phyloP scores from a whole-genome alignment of 2,113 vertebrate genomes.

The Talpa occidentalis region DNA sequence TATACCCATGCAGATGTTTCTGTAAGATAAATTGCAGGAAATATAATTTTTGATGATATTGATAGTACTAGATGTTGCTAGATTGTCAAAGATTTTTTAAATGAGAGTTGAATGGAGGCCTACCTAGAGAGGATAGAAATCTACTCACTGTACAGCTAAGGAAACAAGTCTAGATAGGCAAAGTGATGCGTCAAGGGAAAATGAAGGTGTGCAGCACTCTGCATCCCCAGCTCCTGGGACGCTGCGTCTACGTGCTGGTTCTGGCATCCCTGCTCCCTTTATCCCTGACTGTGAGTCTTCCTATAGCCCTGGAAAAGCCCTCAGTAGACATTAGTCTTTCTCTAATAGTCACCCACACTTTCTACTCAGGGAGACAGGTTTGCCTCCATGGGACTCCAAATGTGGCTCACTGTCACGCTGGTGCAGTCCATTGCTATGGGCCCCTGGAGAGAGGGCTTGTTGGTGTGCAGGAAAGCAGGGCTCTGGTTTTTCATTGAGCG shows the following conservation, averaged over 20 bases:
- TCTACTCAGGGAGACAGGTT: not conserved
- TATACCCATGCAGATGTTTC: not conserved
- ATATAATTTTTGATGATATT: not conserved
- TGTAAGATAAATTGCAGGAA: conserved; percentile 30
- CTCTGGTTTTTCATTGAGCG: not conserved
- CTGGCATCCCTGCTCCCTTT: not conserved
- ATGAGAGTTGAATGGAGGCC: not conserved
- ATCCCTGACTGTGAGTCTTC: not conserved
- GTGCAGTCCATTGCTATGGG: not conserved
- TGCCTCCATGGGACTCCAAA: not conserved
- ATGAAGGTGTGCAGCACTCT: not conserved
- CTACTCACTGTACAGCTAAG: not conserved
- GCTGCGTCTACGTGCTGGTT: not conserved
- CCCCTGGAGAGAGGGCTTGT: not conserved
- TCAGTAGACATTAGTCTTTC: not conserved
- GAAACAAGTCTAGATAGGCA: not conserved
- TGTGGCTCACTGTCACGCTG: too few relatives aligned
- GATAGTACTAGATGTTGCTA: not conserved
- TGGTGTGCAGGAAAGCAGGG: not conserved
- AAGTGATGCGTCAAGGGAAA: not conserved
- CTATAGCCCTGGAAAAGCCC: not conserved
- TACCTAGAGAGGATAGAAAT: not conserved
- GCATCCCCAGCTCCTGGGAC: not conserved
- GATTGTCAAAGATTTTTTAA: not conserved
- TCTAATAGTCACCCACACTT: not conserved